phyloP scores from a whole-genome alignment of 2,113 vertebrate species.

The Astatotilapia flaviijosephi region DNA sequence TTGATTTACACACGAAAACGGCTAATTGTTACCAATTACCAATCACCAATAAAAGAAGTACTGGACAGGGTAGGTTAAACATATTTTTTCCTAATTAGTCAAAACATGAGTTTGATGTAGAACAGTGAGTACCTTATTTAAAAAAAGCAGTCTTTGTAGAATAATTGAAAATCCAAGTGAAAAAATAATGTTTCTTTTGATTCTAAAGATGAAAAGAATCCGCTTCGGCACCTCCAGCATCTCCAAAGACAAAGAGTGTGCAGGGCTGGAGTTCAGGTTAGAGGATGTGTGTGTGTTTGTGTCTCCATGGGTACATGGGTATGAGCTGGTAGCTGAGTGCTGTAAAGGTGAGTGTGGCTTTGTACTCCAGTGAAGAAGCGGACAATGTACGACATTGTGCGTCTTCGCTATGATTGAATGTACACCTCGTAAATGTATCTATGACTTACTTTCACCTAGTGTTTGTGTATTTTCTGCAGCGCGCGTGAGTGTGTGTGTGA shows the following conservation, averaged over 20 bases:
- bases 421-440: neutral
- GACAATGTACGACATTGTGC: neutral
- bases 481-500: neutral
- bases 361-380: neutral
- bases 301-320: neutral
- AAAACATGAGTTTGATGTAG: neutral
- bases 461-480: neutral
- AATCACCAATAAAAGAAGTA: neutral
- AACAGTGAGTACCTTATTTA: neutral
- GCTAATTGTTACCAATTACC: neutral
- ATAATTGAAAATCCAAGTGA: conserved; percentile 21
- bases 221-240: neutral
- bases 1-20: neutral
- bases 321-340: neutral
- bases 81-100: neutral
- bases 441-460: neutral
- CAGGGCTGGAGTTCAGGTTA: neutral
- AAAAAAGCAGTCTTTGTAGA: neutral
- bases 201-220: conserved; percentile 30
- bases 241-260: neutral
- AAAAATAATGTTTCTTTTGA: conserved; percentile 36
- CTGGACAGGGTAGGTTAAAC: neutral
- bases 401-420: neutral
- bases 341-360: neutral
- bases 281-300: neutral